phyloP scores from a whole-genome alignment of 2,888 invertebrate species.

The Corbicula japonica region DNA sequence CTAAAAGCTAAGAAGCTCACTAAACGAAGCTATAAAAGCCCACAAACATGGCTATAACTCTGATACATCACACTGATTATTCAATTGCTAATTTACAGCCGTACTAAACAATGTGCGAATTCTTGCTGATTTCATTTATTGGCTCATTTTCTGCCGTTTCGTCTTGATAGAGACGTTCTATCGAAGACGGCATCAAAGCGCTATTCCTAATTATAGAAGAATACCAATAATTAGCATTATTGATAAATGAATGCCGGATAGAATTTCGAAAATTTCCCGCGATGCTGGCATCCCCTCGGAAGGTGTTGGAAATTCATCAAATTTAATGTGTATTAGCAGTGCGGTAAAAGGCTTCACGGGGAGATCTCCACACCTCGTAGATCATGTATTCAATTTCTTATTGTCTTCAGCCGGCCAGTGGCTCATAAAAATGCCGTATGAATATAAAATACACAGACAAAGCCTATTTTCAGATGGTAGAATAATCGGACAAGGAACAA shows the following conservation, averaged over 20 bases:
- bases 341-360: slow-evolving; percentile 45
- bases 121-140: slow-evolving; percentile 44
- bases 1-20: slow-evolving; percentile 22
- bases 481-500: too few relatives aligned
- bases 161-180: slow-evolving; percentile 11
- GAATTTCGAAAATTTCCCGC: slow-evolving; percentile 49
- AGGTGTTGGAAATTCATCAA: slow-evolving; percentile 65
- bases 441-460: too few relatives aligned
- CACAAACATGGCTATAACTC: slow-evolving; percentile 30
- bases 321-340: slow-evolving; percentile 64
- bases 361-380: slow-evolving; percentile 46
- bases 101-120: slow-evolving; percentile 50
- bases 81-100: slow-evolving; percentile 52
- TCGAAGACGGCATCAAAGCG: slow-evolving; percentile 33
- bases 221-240: slow-evolving; percentile 55
- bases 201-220: slow-evolving; percentile 43
- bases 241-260: slow-evolving; percentile 50
- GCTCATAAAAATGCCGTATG: slow-evolving; percentile 55
- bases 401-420: slow-evolving; percentile 60
- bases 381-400: slow-evolving; percentile 53
- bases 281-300: slow-evolving; percentile 14
- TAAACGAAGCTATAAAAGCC: slow-evolving; percentile 32
- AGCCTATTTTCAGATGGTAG: too few relatives aligned
- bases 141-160: slow-evolving; percentile 30
- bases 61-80: slow-evolving; percentile 37